Evolutionary conservation across 1,140 invertebrate genomes (phyloP).

Genomic region (Ceratoteleas bidentatus): DNA sequence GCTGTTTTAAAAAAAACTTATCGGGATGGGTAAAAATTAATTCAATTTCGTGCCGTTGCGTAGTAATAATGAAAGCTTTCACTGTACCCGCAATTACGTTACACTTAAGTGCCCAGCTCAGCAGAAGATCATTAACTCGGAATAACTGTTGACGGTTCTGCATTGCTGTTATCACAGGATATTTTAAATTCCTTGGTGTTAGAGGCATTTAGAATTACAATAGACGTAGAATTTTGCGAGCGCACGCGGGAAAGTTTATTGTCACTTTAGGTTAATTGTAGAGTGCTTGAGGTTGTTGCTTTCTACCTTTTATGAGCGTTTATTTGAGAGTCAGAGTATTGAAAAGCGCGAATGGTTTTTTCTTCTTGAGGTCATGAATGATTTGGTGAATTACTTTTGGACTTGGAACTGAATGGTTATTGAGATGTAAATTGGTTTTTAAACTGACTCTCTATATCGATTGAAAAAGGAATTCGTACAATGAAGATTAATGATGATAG

Average conservation of each 20-base stretch:
- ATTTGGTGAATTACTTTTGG: too few relatives aligned
- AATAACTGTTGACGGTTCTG: slow-evolving; percentile 42
- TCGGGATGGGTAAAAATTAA: slow-evolving; percentile 27
- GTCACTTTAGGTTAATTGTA: not conserved
- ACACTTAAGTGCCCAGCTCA: slow-evolving; percentile 32
- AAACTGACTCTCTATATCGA: too few relatives aligned
- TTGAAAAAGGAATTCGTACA: too few relatives aligned
- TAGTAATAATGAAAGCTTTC: slow-evolving; percentile 41
- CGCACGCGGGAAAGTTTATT: not conserved
- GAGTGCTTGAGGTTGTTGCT: too few relatives aligned
- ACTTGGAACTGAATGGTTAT: too few relatives aligned
- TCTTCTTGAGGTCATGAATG: too few relatives aligned
- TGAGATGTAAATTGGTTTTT: too few relatives aligned
- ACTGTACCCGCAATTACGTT: slow-evolving; percentile 44
- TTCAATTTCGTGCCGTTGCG: slow-evolving; percentile 16
- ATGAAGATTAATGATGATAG: too few relatives aligned
- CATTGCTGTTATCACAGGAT: slow-evolving; percentile 13
- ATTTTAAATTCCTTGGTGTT: slow-evolving; percentile 20
- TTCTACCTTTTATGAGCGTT: too few relatives aligned
- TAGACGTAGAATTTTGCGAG: not conserved
- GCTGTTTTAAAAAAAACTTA: not conserved
- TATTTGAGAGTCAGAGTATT: too few relatives aligned
- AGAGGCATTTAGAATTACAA: not conserved
- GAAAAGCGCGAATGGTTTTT: too few relatives aligned
- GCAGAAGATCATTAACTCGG: slow-evolving; percentile 36